Conservation (phyloP, 2,797 vertebrate genomes). For the Numenius phaeopus region DNA sequence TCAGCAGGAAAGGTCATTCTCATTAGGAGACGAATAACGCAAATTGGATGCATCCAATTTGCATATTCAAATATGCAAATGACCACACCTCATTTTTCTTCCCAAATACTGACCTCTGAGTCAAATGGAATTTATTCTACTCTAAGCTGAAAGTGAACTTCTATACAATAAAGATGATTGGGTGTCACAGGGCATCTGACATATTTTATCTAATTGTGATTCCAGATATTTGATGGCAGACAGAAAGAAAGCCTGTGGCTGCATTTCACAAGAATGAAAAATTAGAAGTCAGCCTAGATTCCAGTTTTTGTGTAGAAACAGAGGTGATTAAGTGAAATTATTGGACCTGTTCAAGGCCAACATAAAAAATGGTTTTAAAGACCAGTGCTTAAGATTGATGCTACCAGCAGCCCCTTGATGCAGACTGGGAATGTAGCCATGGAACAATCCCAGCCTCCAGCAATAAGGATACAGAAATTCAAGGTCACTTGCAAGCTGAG, state of each 20-base stretch:
- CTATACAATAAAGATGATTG: slow-evolving; percentile 38
- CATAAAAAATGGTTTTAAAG: slow-evolving; percentile 56
- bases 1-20: slow-evolving; percentile 25
- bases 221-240: slow-evolving; percentile 43
- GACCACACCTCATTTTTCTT: slow-evolving; percentile 35
- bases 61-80: slow-evolving; percentile 3
- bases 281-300: slow-evolving; percentile 37
- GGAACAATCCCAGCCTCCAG: slow-evolving; percentile 58
- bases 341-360: slow-evolving; percentile 60
- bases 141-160: slow-evolving; percentile 26
- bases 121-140: slow-evolving; percentile 50
- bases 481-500: slow-evolving; percentile 62
- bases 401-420: slow-evolving; percentile 55
- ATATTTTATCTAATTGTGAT: slow-evolving; percentile 44
- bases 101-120: slow-evolving; percentile 2
- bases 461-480: slow-evolving; percentile 56
- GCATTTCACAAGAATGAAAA: slow-evolving; percentile 51
- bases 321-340: slow-evolving; percentile 65
- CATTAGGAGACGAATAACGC: slow-evolving; percentile 31
- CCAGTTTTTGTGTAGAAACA: slow-evolving; percentile 55
- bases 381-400: slow-evolving; percentile 61
- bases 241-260: slow-evolving; percentile 27
- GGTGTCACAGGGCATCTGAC: slow-evolving; percentile 15
- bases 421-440: slow-evolving; percentile 68
- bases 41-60: slow-evolving; percentile 45